Conservation (phyloP, 2,797 vertebrate genomes). For the Melanotaenia trifasciata region DNA sequence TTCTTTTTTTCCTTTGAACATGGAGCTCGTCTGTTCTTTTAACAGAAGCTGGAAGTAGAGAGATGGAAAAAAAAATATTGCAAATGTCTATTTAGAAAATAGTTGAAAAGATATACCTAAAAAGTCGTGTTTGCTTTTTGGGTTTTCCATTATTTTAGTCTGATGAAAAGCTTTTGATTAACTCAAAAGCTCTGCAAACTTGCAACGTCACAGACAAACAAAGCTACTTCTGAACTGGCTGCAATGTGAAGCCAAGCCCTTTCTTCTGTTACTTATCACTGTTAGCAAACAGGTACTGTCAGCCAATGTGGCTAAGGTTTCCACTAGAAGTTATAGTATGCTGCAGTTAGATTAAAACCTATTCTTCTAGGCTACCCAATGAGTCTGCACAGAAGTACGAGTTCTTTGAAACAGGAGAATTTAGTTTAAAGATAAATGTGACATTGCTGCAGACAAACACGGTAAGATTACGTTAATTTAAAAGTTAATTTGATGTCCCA, state of each 20-base stretch:
- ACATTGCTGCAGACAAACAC: not conserved
- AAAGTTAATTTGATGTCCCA: not conserved
- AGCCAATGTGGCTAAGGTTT: not conserved
- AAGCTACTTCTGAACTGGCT: not conserved
- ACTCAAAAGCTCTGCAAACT: not conserved
- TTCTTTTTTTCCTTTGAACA: conserved; percentile 93
- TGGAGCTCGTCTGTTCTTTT: conserved; percentile 86
- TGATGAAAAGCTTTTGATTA: not conserved
- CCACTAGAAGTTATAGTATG: not conserved
- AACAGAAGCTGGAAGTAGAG: conserved; percentile 84
- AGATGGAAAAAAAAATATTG: not conserved
- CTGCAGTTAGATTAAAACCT: not conserved
- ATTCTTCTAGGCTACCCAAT: not conserved
- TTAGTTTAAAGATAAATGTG: no score
- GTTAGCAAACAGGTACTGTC: not conserved
- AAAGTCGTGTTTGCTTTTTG: no score
- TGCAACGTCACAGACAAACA: no score
- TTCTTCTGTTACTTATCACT: no score
- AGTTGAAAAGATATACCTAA: no score
- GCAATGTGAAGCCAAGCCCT: not conserved
- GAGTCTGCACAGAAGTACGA: not conserved
- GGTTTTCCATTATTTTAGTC: not conserved
- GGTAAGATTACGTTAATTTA: not conserved
- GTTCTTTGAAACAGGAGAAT: no score
- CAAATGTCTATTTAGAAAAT: no score